Evolutionary conservation across 2,888 invertebrate genomes (phyloP).

Genomic region (Chaetoderma sp.): DNA sequence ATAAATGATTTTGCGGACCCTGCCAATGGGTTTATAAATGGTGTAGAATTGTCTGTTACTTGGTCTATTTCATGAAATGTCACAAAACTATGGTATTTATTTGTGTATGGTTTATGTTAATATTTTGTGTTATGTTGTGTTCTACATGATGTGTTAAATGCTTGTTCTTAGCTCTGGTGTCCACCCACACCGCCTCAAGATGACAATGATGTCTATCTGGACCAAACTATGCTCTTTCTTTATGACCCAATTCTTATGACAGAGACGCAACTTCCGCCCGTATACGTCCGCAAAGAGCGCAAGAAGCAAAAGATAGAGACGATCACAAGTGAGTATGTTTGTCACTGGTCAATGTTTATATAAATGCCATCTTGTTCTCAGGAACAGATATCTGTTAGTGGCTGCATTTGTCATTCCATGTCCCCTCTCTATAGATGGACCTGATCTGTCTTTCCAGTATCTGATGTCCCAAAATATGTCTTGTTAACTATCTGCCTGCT

Average conservation of each 20-base stretch:
- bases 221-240: constrained; percentile 84
- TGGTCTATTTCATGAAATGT: too few relatives aligned
- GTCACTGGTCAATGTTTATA: too few relatives aligned
- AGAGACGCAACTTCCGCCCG: constrained; percentile 83
- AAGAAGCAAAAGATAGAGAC: constrained; percentile 80
- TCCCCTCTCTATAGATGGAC: too few relatives aligned
- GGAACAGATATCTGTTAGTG: too few relatives aligned
- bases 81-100: neutral
- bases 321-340: constrained; percentile 57
- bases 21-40: too few relatives aligned
- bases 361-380: too few relatives aligned
- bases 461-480: too few relatives aligned
- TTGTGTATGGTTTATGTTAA: neutral
- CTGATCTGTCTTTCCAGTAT: too few relatives aligned
- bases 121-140: neutral
- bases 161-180: constrained; percentile 84
- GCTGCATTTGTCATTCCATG: too few relatives aligned
- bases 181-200: constrained; percentile 96
- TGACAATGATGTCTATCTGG: constrained; percentile 92
- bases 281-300: constrained; percentile 82
- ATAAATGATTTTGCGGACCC: too few relatives aligned
- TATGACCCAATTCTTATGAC: constrained; percentile 82
- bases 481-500: too few relatives aligned
- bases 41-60: too few relatives aligned
- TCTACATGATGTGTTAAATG: neutral